Evolutionary conservation across 2,888 invertebrate species (phyloP), one percentile per base, ranked within the genome.

Genomic region (Brenthis hecate): DNA sequence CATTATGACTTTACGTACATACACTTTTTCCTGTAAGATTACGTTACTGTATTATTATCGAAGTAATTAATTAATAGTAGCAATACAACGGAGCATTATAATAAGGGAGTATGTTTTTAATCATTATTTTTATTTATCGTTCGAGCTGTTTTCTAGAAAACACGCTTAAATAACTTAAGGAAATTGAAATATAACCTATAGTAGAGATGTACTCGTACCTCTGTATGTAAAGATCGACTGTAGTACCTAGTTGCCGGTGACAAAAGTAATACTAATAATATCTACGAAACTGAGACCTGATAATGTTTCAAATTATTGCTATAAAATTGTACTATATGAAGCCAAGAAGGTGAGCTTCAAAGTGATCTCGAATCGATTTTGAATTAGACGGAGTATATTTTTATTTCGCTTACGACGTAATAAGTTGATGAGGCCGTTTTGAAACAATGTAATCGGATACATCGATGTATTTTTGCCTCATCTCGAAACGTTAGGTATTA

Each of bases 361-460:
- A 79, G 83, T 91, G 92, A 92, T 92, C 92, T 92, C 92, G 88
- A 89, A 89, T 88, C 84, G 82, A 84, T 86, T 85, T 84, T 84
- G 77, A 80, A 83, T 84, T 84, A 76, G 76, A 80, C 80, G 83
- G 75, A 81, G 72, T 74, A 72, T 76, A 74, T 77, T 74, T 74
- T 76, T 76, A 73, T 77, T 77, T 78, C 68, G 65, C 57, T 63
- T 60, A 56, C 55, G 66, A 62, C 23, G 48, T 50, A n/a, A 28
- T 58, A 23, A 19, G 60, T 47, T 14, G 47, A 36, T 6, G 57
- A 43, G 43, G 57, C 36, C 43, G 56, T 47, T 32, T 47, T 19
- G 57, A 43, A 43, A 43, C 36, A 43, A 19, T 51, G 60, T 50
- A 51, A 62, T 68, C 47, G 50, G 66, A 66, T 66, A 70, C 57